Evolutionary conservation across 1,140 invertebrate genomes (phyloP).

Genomic region (Idris sp.): DNA sequence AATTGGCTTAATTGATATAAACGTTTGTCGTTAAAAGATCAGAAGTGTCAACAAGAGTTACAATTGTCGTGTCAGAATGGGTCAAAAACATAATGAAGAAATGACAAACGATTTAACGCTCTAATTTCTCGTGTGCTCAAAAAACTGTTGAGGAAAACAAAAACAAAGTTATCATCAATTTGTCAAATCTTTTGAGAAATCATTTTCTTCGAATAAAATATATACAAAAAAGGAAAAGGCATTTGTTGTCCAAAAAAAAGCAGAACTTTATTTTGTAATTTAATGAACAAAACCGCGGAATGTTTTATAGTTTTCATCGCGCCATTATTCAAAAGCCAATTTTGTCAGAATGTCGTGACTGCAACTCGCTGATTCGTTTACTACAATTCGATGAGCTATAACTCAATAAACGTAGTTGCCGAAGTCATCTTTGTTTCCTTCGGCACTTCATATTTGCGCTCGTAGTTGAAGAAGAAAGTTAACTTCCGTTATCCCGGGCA

Average conservation of each 20-base stretch:
- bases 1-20: constrained; percentile 46
- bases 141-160: constrained; percentile 13
- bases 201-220: no score
- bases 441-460: constrained; percentile 22
- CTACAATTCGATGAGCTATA: constrained; percentile 12
- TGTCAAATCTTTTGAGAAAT: no score
- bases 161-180: constrained; percentile 1
- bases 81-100: constrained; percentile 50
- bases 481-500: constrained; percentile 10
- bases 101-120: constrained; percentile 60
- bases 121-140: constrained; percentile 42
- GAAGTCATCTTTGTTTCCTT: constrained; percentile 24
- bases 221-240: no score
- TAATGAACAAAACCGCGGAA: constrained; percentile 2
- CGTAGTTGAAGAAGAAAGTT: constrained; percentile 16
- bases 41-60: constrained; percentile 36
- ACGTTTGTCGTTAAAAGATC: constrained; percentile 51
- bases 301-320: constrained; percentile 20
- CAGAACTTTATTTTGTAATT: not conserved
- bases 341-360: constrained; percentile 14
- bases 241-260: no score
- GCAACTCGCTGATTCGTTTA: constrained; percentile 31
- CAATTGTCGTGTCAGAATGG: constrained; percentile 18
- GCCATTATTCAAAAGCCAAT: constrained; percentile 16
- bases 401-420: constrained; percentile 30